A percentile compares a stretch with the other conserved stretches of the same genome.
These are phyloP conservation scores for Prorops nasuta DNA, from an alignment of 1,140 invertebrate genomes.

Conservation along the genomic window DNA sequence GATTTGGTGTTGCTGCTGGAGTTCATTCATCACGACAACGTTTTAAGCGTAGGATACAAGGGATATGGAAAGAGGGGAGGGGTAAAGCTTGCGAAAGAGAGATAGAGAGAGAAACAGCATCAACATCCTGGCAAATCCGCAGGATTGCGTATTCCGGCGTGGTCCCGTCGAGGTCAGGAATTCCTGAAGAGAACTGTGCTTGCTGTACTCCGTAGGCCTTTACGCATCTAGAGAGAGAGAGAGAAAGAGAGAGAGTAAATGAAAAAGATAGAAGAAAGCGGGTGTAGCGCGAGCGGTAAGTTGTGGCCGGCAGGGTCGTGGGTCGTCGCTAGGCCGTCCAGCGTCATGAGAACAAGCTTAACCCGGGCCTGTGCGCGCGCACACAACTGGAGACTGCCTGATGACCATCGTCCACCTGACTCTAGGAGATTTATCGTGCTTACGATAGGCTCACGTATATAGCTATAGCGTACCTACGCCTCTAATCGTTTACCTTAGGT, in stretches of 20 bases:
- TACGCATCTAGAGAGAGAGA: no score
- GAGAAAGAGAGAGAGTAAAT: no score
- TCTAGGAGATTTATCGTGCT: constrained; percentile 50
- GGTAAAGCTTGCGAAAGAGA: no score
- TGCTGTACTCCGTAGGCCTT: no score
- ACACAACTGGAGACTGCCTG: constrained; percentile 37
- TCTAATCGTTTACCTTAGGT: not conserved
- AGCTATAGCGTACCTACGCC: not conserved
- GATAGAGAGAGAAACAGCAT: no score
- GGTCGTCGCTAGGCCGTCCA: constrained; percentile 47
- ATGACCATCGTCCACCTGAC: constrained; percentile 56
- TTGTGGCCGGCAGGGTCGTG: constrained; percentile 47
- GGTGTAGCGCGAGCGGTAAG: constrained; percentile 42
- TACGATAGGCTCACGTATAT: constrained; percentile 23
- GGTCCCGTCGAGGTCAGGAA: constrained; percentile 36
- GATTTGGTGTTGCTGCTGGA: no score
- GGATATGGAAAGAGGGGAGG: no score
- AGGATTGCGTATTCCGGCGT: constrained; percentile 45
- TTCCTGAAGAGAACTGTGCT: constrained; percentile 37
- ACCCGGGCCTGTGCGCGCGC: constrained; percentile 13
- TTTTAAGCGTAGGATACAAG: no score
- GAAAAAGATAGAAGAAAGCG: no score
- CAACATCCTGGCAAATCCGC: not conserved
- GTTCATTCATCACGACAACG: no score
- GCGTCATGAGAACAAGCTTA: constrained; percentile 48